Conservation (phyloP, 1,140 invertebrate species). For the Lordiphosa clarofinis region DNA sequence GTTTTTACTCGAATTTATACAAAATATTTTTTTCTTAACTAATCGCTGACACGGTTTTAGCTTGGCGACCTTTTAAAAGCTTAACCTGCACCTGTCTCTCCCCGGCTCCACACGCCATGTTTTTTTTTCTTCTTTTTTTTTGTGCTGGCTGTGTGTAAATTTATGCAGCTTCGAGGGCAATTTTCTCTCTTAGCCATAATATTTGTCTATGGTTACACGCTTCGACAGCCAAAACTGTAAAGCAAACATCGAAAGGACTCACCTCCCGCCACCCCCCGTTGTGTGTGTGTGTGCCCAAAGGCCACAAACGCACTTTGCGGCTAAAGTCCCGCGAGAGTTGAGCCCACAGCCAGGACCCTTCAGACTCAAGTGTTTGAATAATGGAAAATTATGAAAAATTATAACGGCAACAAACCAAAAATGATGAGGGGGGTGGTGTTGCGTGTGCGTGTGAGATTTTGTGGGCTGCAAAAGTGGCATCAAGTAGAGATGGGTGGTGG, state of each 20-base stretch:
- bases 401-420: constrained; percentile 14
- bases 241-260: constrained; percentile 57
- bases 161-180: constrained; percentile 71
- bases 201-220: constrained; percentile 75
- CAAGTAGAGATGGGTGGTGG: constrained; percentile 12
- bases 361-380: constrained; percentile 66
- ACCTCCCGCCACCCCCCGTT: constrained; percentile 6
- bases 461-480: constrained; percentile 37
- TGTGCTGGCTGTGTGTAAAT: constrained; percentile 48
- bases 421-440: constrained; percentile 1
- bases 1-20: constrained; percentile 13
- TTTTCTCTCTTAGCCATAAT: constrained; percentile 55
- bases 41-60: constrained; percentile 49
- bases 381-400: constrained; percentile 78
- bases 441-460: constrained; percentile 44
- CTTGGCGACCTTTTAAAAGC: constrained; percentile 64
- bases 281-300: constrained; percentile 9
- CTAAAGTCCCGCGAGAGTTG: constrained; percentile 61
- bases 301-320: constrained; percentile 65
- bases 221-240: constrained; percentile 78
- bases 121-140: constrained; percentile 28
- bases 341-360: constrained; percentile 20
- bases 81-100: constrained; percentile 57
- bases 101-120: not conserved
- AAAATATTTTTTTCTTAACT: constrained; percentile 21